Conservation (phyloP, 2,888 invertebrate genomes). For the Ochropleura leucogaster region DNA sequence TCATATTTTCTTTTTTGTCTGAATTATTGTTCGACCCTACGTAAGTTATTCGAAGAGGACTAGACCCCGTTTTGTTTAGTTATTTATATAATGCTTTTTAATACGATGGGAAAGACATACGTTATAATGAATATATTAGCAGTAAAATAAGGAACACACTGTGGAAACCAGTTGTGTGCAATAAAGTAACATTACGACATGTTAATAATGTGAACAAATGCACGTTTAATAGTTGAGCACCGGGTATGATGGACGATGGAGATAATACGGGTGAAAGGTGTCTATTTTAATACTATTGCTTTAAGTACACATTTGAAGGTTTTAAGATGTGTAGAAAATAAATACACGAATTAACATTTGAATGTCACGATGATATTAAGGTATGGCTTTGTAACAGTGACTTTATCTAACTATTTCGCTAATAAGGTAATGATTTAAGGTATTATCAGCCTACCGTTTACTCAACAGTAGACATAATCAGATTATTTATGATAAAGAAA, state of each 20-base stretch:
- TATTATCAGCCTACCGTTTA: slow-evolving; percentile 30
- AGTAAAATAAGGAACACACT: slow-evolving; percentile 78
- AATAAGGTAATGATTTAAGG: slow-evolving; percentile 29
- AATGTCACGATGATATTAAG: slow-evolving; percentile 18
- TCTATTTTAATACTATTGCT: slow-evolving; percentile 50
- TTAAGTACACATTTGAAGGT: slow-evolving; percentile 32
- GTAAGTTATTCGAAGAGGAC: slow-evolving; percentile 82
- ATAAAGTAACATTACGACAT: slow-evolving; percentile 82
- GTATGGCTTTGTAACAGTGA: neutral
- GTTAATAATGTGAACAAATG: slow-evolving; percentile 83
- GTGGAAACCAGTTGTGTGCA: slow-evolving; percentile 80
- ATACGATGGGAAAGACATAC: slow-evolving; percentile 87
- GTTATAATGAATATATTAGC: slow-evolving; percentile 89
- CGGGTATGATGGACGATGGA: slow-evolving; percentile 64
- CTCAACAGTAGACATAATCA: neutral
- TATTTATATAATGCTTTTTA: slow-evolving; percentile 86
- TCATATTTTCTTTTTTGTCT: slow-evolving; percentile 86
- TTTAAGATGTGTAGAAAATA: slow-evolving; percentile 32
- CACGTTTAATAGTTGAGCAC: slow-evolving; percentile 76
- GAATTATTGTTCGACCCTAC: slow-evolving; percentile 85
- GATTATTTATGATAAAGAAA: slow-evolving; percentile 12
- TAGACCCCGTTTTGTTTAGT: slow-evolving; percentile 82
- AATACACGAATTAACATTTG: slow-evolving; percentile 38
- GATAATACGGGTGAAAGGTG: slow-evolving; percentile 60
- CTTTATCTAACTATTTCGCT: slow-evolving; percentile 25